A percentile compares a stretch with the other conserved stretches of the same genome.
Evolutionary conservation across 2,113 vertebrate genomes (phyloP).

Genomic region (Psophia crepitans): DNA sequence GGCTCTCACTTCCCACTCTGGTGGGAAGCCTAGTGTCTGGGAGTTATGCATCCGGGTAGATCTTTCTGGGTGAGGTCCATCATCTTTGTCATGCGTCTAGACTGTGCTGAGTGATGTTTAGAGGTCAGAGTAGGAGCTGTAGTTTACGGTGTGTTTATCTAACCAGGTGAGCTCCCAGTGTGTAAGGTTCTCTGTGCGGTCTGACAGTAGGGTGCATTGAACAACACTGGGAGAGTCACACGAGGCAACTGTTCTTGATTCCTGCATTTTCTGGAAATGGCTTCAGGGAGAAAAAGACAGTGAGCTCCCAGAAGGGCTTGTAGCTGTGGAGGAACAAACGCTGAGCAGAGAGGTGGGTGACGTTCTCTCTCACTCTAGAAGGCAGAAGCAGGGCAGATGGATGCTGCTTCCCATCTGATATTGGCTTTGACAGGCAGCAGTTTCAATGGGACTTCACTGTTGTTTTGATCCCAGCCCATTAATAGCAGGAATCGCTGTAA

Average conservation of each 20-base stretch:
- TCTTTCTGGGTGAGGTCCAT: neutral
- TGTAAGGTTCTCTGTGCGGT: neutral
- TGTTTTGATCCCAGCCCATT: constrained; percentile 68
- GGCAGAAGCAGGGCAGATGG: constrained; percentile 56
- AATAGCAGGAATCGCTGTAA: constrained; percentile 71
- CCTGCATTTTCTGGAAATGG: neutral
- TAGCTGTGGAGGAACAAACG: constrained; percentile 13
- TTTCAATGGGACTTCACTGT: constrained; percentile 65
- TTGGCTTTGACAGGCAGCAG: constrained; percentile 47
- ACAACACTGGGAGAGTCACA: neutral
- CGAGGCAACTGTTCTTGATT: neutral
- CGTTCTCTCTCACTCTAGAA: neutral
- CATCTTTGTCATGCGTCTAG: neutral
- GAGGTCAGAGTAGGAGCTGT: neutral
- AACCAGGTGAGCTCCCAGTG: neutral
- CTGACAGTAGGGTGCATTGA: neutral
- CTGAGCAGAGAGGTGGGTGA: neutral
- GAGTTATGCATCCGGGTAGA: neutral
- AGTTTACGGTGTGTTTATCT: neutral
- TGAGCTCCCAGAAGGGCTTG: neutral
- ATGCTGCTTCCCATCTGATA: constrained; percentile 35
- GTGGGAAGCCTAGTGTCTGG: neutral
- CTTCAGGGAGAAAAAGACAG: neutral
- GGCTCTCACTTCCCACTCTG: neutral
- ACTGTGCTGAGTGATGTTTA: neutral